Conservation (phyloP, 2,113 vertebrate genomes). For the Ailuropoda melanoleuca region DNA sequence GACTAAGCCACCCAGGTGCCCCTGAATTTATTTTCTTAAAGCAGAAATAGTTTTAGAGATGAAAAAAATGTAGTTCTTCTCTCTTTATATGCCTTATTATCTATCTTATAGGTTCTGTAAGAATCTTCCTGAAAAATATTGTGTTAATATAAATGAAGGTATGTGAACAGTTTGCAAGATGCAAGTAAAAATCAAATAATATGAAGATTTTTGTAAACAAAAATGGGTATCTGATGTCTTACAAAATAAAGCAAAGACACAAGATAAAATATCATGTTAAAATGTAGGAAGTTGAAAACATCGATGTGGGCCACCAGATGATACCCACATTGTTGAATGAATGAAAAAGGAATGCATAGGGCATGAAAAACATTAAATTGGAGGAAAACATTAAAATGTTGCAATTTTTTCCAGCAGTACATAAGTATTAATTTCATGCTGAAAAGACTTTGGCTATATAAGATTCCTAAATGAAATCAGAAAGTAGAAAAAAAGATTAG, state of each 20-base stretch:
- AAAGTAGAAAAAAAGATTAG: background rate
- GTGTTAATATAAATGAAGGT: background rate
- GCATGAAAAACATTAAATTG: background rate
- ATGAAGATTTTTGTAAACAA: background rate
- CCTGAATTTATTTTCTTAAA: background rate
- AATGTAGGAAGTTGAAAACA: background rate
- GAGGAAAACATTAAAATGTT: constrained; percentile 9
- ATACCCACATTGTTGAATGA: background rate
- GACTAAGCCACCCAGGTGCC: too few species aligned
- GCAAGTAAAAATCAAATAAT: background rate
- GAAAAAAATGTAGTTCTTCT: background rate
- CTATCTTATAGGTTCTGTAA: background rate
- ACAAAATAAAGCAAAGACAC: constrained; percentile 9
- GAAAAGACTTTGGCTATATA: background rate
- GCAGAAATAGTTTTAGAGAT: background rate
- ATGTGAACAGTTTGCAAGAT: background rate
- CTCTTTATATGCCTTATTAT: background rate
- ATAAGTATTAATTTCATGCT: background rate
- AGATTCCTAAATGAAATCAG: background rate
- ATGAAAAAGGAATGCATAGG: background rate
- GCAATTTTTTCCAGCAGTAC: background rate
- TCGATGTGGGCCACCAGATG: background rate
- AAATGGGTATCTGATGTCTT: background rate
- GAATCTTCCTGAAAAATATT: background rate
- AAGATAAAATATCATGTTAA: background rate